Percentiles rank a stretch among this genome's conserved stretches.
phyloP scores from a whole-genome alignment of 53 echinoderm and acorn worm species.

The Temnopleurus reevesii region DNA sequence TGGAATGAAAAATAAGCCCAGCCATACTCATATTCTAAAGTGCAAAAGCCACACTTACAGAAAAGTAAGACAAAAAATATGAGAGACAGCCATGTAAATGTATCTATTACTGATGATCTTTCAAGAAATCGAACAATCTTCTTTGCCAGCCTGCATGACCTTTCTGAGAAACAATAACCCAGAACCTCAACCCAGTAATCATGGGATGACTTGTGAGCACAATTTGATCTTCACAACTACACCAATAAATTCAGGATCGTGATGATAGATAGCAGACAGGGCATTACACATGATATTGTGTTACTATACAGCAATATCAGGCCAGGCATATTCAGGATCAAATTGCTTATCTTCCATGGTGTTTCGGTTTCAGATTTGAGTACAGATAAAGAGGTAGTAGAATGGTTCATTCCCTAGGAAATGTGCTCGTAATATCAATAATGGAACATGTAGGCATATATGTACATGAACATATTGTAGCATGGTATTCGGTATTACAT shows the following conservation, averaged over 20 bases:
- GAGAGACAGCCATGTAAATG: background rate
- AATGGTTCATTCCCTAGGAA: background rate
- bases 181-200: conserved; percentile 10
- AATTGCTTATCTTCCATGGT: conserved; percentile 19
- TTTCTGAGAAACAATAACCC: background rate
- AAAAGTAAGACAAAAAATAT: background rate
- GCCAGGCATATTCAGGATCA: conserved; percentile 11
- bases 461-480: too few species aligned
- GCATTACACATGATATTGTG: background rate
- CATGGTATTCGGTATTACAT: too few species aligned
- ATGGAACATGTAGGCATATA: too few species aligned
- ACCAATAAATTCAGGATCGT: background rate
- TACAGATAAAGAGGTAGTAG: background rate
- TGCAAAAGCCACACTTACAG: too few species aligned
- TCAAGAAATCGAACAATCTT: background rate
- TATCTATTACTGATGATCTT: background rate
- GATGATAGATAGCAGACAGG: conserved; percentile 9
- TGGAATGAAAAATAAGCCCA: too few species aligned
- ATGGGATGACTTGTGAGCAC: background rate
- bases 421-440: background rate
- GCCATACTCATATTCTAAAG: too few species aligned
- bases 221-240: conserved; percentile 24
- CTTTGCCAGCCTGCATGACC: background rate
- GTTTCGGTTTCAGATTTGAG: conserved; percentile 14
- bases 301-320: background rate